phyloP scores from a whole-genome alignment of 2,888 invertebrate genomes.

The Coleophora deauratella region DNA sequence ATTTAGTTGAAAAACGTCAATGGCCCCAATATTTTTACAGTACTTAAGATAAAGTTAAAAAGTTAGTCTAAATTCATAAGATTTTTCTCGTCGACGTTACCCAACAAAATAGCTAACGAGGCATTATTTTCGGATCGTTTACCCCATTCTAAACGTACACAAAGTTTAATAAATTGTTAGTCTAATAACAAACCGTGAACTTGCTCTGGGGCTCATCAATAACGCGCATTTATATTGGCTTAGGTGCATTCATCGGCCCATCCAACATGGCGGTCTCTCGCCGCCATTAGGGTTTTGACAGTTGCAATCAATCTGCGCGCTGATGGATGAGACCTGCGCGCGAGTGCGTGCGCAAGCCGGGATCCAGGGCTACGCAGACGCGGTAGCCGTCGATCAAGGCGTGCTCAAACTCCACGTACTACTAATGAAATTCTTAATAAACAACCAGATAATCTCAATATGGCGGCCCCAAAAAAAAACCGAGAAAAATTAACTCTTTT shows the following conservation, averaged over 20 bases:
- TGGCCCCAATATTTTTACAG: no score
- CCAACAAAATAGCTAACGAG: conserved; percentile 26
- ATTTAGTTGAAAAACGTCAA: no score
- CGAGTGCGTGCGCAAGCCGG: conserved; percentile 15
- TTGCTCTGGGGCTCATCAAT: conserved; percentile 56
- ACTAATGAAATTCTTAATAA: no score
- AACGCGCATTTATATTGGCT: conserved; percentile 61
- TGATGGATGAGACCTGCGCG: conserved; percentile 68
- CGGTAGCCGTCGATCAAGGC: conserved; percentile 36
- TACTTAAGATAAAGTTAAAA: no score
- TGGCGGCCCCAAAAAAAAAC: no score
- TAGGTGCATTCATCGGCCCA: conserved; percentile 50
- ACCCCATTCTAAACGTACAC: conserved; percentile 35
- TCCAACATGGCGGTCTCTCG: conserved; percentile 57
- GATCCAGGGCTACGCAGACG: conserved; percentile 24
- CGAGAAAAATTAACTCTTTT: no score
- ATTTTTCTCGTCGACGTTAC: no score
- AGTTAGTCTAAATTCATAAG: no score
- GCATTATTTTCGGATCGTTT: conserved; percentile 36
- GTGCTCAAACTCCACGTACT: no score
- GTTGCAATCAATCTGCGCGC: conserved; percentile 68
- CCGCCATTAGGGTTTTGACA: conserved; percentile 69
- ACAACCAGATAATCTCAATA: no score
- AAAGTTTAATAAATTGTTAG: conserved; percentile 55
- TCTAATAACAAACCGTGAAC: conserved; percentile 65